Evolutionary conservation across 2,797 vertebrate species (phyloP).

Genomic region (Halcyon leucocephala): DNA sequence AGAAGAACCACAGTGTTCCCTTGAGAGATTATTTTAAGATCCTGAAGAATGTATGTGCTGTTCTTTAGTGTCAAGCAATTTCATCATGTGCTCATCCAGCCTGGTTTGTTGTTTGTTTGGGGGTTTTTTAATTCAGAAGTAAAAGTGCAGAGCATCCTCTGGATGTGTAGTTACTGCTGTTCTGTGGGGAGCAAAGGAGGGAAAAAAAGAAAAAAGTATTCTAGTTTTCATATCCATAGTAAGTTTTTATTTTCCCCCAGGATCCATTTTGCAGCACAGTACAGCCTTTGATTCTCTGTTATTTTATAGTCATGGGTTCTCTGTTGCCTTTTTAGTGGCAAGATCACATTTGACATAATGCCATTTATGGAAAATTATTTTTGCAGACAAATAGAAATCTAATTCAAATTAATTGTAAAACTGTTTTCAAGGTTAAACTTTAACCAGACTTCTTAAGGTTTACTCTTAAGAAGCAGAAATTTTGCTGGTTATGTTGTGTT

Average conservation of each 20-base stretch:
- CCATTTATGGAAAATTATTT: background rate
- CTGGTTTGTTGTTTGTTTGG: background rate
- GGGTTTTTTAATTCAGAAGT: background rate
- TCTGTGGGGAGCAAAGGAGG: background rate
- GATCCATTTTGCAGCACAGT: background rate
- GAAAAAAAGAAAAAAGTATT: background rate
- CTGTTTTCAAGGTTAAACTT: background rate
- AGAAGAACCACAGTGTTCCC: slow-evolving; percentile 27
- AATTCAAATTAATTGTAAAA: background rate
- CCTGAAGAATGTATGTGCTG: slow-evolving; percentile 16
- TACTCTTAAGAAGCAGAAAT: fast-evolving
- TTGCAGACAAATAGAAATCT: background rate
- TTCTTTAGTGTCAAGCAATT: background rate
- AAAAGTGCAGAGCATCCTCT: background rate
- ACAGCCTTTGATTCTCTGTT: background rate
- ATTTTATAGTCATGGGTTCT: background rate
- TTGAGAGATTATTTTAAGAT: slow-evolving; percentile 64
- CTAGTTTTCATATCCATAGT: background rate
- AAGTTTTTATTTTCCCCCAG: background rate
- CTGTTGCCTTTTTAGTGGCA: too few species aligned
- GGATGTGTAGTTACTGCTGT: background rate
- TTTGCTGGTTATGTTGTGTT: background rate
- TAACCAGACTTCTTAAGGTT: background rate
- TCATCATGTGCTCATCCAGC: background rate
- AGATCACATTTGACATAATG: background rate